Evolutionary conservation across 2,113 vertebrate genomes (phyloP), one percentile per base, ranked within the genome.

Genomic region (Felis chaus): DNA sequence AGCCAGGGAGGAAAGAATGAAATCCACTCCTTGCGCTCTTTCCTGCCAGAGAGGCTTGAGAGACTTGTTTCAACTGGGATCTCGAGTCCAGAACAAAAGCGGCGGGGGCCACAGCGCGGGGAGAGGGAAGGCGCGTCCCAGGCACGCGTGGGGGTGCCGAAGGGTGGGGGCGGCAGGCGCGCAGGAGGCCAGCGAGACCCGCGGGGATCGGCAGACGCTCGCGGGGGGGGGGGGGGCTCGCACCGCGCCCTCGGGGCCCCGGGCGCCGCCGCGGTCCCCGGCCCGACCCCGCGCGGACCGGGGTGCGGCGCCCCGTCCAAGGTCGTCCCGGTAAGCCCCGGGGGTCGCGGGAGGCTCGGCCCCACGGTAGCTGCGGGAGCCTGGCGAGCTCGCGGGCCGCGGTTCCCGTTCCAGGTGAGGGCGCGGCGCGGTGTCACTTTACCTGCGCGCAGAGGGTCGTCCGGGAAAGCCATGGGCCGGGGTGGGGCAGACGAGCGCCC

Each of bases 401-500:
- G 7, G 55, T 14, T 41, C 65, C 76, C 0, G 31, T 85, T 84
- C 74, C 94, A 14, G 91, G 81, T 18, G 76, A 31, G 91, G 14
- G 65, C 25, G 36, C 86, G 39, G 65, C 89, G 19, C 39, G 11
- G 63, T 4, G 66, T 16, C 69, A 4, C 65, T 81, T 98, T 98
- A 99, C 98, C 99, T 98, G 96, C 15, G 74, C 89, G 97, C 97
- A 92, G 87, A 65, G 97, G 97, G 92, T 98, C 98, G 65, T 89
- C 96, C 39, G 97, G 97, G 69, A 98, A 98, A 91, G 99, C 98
- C 99, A 99, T 99, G 80, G 91, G 93, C 33, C 55, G 33, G 18
- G 36, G 53, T 50, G 41, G 29, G 61, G 23, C 61, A n/a, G 45
- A 36, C 27, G 55, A 33, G 27, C 2, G 48, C 86, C 55, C 0